Evolutionary conservation across 2,888 invertebrate genomes (phyloP), one percentile per base, ranked within the genome.

Genomic region (Ectropis crepuscularia): DNA sequence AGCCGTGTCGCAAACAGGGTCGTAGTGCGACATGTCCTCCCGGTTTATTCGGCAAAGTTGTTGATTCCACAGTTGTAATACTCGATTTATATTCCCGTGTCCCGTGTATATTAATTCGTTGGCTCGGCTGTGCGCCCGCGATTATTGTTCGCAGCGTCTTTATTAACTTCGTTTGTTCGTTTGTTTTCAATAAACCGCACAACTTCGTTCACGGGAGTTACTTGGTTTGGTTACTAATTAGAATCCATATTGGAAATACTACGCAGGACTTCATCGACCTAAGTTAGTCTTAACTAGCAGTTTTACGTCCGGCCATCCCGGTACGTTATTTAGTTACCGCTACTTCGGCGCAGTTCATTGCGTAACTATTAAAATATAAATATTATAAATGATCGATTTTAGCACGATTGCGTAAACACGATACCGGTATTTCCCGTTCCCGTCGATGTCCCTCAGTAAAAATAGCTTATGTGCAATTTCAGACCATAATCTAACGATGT

Each of bases 61-160:
- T 57, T 62, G 47, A 61, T 61, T 66, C 60, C 43, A 60, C 61
- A 69, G 63, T 71, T 64, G 48, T 45, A 63, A 59, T 59, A 45
- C 57, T 48, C 64, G 55, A 64, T 64, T 60, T 64, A 57, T 47
- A 64, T 64, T 60, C 64, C 12, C 16, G 43, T 41, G 50, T 60
- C 64, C 12, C 16, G 43, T 41, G 50, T 47, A 45, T 60, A 58
- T 58, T 54, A 49, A 63, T 63, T 58, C 50, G 53, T 49, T 50
- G 49, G 47, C 16, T 11, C 47, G 6, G 39, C 55, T 54, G 41
- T 36, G 49, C 39, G 55, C 46, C 45, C 36, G 46, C 41, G 38
- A 47, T 62, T 46, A 57, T 63, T 63, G 53, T 45, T 63, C 49
- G 53, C 16, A 53, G 53, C 53, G 57, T 53, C 48, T 63, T 57